Conservation (phyloP, 2,888 invertebrate genomes). For the Drosophila picticornis region DNA sequence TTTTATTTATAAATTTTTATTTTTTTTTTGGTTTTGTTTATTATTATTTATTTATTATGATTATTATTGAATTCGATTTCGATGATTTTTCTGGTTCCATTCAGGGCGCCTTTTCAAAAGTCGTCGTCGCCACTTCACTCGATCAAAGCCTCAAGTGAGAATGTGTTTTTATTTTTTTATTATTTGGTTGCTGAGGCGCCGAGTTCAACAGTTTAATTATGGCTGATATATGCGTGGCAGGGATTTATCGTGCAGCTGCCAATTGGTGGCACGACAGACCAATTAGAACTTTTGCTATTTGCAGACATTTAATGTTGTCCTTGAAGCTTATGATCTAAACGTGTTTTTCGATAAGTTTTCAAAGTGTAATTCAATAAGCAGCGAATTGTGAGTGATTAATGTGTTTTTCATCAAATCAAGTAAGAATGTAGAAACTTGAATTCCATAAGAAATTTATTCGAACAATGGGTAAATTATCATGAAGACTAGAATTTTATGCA, state of each 20-base stretch:
- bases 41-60: slow-evolving; percentile 63
- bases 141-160: slow-evolving; percentile 32
- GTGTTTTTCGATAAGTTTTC: not conserved
- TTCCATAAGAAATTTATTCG: not conserved
- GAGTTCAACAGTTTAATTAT: slow-evolving; percentile 71
- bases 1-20: slow-evolving; percentile 29
- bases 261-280: slow-evolving; percentile 22
- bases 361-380: not conserved
- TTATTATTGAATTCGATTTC: slow-evolving; percentile 68
- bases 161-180: slow-evolving; percentile 26
- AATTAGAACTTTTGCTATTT: slow-evolving; percentile 42
- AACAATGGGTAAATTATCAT: not conserved
- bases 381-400: slow-evolving; percentile 6
- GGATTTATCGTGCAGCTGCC: slow-evolving; percentile 45
- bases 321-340: slow-evolving; percentile 16
- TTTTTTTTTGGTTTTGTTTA: slow-evolving; percentile 10
- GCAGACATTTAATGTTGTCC: slow-evolving; percentile 15
- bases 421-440: not conserved
- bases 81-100: slow-evolving; percentile 44
- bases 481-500: not conserved
- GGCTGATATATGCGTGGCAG: slow-evolving; percentile 46
- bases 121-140: slow-evolving; percentile 45
- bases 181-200: slow-evolving; percentile 16
- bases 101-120: slow-evolving; percentile 47
- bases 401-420: not conserved